Evolutionary conservation across 2,113 vertebrate genomes (phyloP), one percentile per base, ranked within the genome.

Genomic region (Oncorhynchus nerka): DNA sequence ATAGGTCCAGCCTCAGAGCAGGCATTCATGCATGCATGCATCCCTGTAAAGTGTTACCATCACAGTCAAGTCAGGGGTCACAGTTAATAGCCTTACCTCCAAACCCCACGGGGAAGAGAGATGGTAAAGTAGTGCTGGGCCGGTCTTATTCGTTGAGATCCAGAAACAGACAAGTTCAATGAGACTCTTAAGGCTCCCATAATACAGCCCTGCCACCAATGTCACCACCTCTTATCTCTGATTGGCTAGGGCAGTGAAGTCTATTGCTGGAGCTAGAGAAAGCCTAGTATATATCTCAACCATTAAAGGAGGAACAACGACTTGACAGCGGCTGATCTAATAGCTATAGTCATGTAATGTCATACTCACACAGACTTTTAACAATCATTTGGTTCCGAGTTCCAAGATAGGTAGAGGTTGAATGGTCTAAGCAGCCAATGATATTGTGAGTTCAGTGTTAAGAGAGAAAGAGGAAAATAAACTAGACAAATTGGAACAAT

Each of bases 241-340:
- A 91, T 84, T 88, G 85, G 89, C 68, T 12, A 20, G 48, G 55
- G 28, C 39, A 15, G 80, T 67, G 74, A 32, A 66, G 86, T 84
- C 92, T 92, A 92, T 91, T 93, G 91, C 90, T 90, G 86, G 89
- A 85, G 74, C 26, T 83, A 78, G 32, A 84, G 70, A 76, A 80
- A 72, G 71, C 48, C 9, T 20, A n/a, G 1, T 11, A 32, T 24
- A 34, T 4, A 57, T 19, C 15, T 59, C 51, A 70, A 34, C n/a
- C 15, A 76, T 6, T 57, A 57, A 57, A 75, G 16, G 1, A 51
- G 24, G 5, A 20, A 13, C 20, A 34, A 67, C 55, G 12, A n/a
- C 30, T 68, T 20, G 20, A 32, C 66, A 16, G 16, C 5, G 39
- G 45, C 64, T 79, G 28, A 66, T 39, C 39, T 39, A 39, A 39